Evolutionary conservation across 2,113 vertebrate species (phyloP), one percentile per base, ranked within the genome.

Genomic region (Girardinichthys multiradiatus): DNA sequence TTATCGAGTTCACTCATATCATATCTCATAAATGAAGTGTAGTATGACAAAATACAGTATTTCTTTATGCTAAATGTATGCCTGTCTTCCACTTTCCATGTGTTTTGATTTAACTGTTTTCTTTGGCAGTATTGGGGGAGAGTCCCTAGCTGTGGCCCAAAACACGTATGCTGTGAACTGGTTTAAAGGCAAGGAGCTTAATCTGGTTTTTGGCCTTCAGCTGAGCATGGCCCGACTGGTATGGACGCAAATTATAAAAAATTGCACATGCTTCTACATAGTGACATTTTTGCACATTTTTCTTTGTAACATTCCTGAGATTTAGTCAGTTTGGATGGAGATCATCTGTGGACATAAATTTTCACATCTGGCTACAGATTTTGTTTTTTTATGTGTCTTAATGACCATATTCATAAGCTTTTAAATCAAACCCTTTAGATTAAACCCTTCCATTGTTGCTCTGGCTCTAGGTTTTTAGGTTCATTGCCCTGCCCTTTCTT

Each of bases 121-220:
- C 30, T 29, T n/a, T 63, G 66, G 1, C 66, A 99, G 98, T 19
- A 97, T 97, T 62, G 98, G 98, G 0, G 98, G 98, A 0, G 98
- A 99, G 84, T 99, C 98, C n/a, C 72, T 99, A 83, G 97, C 98
- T 0, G 98, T 99, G 89, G 98, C 98, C 1, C 98, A 99, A 79
- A 99, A 99, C 87, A 97, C 98, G 0, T 99, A 99, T 0, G 97
- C 98, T 0, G 98, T 99, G 67, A 99, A 95, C 76, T 99, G 98
- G 98, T 99, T 99, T 85, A 99, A 99, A 95, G 98, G 97, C 71
- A 99, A 98, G 86, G 97, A 99, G 87, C 81, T 99, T 4, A 99
- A 99, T 74, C 94, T 99, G 57, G 98, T 99, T 68, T 99, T 99
- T 87, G 98, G 98, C 15, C 88, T 99, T 30, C 98, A 99, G 12